These are phyloP conservation scores for Phylloscopus trochilus DNA, from an alignment of 2,113 vertebrate species.

Conservation along the genomic window DNA sequence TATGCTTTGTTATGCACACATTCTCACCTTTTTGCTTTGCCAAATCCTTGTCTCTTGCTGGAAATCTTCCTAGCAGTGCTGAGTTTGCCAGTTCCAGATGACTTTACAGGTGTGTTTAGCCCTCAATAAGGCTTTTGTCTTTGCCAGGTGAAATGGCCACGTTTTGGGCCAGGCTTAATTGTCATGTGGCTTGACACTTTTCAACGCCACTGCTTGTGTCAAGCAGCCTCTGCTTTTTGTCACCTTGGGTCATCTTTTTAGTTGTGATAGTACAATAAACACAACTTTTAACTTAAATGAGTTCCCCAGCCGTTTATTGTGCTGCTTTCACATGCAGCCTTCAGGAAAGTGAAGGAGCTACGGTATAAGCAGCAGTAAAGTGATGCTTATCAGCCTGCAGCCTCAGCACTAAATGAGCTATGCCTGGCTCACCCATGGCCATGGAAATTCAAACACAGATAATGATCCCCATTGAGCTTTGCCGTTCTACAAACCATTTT, in stretches of 20 bases:
- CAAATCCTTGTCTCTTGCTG: slow-evolving; percentile 40
- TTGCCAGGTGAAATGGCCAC: not conserved
- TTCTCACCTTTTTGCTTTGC: slow-evolving; percentile 48
- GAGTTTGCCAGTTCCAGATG: not conserved
- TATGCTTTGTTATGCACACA: slow-evolving; percentile 15
- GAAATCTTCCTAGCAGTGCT: not conserved
- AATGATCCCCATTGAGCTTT: not conserved
- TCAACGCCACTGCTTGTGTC: not conserved
- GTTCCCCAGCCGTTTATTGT: not conserved
- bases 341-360: not conserved
- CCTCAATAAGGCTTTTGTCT: slow-evolving; percentile 16
- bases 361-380: not conserved
- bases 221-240: slow-evolving; percentile 6
- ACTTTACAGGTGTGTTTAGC: slow-evolving; percentile 12
- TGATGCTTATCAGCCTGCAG: not conserved
- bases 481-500: not conserved
- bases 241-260: not conserved
- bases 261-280: not conserved
- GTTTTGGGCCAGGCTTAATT: not conserved
- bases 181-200: not conserved
- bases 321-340: not conserved
- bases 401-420: not conserved
- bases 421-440: not conserved
- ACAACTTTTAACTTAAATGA: not conserved
- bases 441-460: not conserved